Percentiles rank a stretch among this genome's conserved stretches.
Evolutionary conservation across 2,888 invertebrate species (phyloP).

Genomic region (Steinernema carpocapsae): DNA sequence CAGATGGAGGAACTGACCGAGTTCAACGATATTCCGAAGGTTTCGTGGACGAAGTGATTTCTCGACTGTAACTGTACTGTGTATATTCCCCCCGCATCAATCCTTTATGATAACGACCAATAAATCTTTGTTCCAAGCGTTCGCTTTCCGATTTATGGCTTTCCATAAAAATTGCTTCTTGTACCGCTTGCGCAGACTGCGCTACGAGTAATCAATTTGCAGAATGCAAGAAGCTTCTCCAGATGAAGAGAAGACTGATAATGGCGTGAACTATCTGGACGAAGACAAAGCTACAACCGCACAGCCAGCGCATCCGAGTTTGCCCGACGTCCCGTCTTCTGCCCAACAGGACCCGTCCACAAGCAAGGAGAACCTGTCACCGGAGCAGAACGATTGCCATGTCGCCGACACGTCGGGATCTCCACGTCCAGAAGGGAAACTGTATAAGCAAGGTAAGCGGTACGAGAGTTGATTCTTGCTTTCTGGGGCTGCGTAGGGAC

Average conservation of each 20-base stretch:
- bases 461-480: neutral
- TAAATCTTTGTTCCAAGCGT: neutral
- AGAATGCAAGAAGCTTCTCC: constrained; percentile 32
- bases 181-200: too few species aligned
- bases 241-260: constrained; percentile 28
- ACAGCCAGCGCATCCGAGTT: neutral
- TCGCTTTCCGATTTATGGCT: neutral
- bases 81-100: neutral
- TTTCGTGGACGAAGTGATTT: constrained; percentile 64
- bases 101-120: neutral
- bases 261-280: neutral
- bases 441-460: neutral
- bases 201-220: neutral
- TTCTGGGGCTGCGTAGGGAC: too few species aligned
- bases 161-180: neutral
- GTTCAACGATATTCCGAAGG: constrained; percentile 66
- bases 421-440: neutral
- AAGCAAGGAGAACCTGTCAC: neutral
- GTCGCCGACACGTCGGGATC: neutral
- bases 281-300: neutral
- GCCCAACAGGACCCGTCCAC: neutral
- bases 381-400: neutral
- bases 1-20: constrained; percentile 63
- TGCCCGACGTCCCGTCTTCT: neutral
- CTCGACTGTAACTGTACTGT: neutral